A percentile compares a stretch with the other conserved stretches of the same genome.
Evolutionary conservation across 2,113 vertebrate species (phyloP).

Genomic region (Turdus rufiventris): DNA sequence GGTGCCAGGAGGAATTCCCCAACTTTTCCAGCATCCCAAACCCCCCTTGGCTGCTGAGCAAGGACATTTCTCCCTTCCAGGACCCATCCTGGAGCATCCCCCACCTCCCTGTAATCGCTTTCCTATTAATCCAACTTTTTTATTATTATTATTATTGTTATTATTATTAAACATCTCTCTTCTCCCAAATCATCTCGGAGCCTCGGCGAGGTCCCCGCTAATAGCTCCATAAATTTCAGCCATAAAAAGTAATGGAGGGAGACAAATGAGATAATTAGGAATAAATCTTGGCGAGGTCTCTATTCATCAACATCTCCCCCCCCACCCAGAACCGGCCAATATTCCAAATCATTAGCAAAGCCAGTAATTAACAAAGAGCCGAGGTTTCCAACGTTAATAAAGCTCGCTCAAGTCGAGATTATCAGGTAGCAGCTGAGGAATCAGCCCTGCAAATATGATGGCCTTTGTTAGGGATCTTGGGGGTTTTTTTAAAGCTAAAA

Average conservation of each 20-base stretch:
- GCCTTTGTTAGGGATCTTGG: constrained; percentile 84
- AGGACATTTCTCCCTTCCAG: background rate
- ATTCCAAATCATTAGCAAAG: constrained; percentile 96
- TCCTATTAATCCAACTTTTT: constrained; percentile 43
- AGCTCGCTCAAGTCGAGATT: constrained; percentile 87
- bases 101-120: background rate
- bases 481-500: constrained; percentile 84
- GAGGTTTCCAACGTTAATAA: constrained; percentile 90
- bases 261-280: constrained; percentile 99
- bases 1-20: constrained; percentile 34
- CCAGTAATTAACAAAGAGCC: constrained; percentile 94
- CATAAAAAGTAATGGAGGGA: constrained; percentile 99
- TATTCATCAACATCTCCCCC: constrained; percentile 95
- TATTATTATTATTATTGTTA: too few species aligned
- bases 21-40: background rate
- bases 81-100: background rate
- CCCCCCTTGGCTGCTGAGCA: background rate
- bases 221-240: constrained; percentile 99
- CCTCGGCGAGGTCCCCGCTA: constrained; percentile 71
- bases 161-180: constrained; percentile 53
- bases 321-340: constrained; percentile 92
- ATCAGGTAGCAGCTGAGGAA: constrained; percentile 90
- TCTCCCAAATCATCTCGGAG: constrained; percentile 57
- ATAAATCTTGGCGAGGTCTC: constrained; percentile 96
- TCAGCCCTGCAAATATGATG: constrained; percentile 86